A percentile compares a stretch with the other conserved stretches of the same genome.
These are phyloP conservation scores for Chydorus sphaericus DNA, from an alignment of 2,888 invertebrate genomes.

Conservation along the genomic window DNA sequence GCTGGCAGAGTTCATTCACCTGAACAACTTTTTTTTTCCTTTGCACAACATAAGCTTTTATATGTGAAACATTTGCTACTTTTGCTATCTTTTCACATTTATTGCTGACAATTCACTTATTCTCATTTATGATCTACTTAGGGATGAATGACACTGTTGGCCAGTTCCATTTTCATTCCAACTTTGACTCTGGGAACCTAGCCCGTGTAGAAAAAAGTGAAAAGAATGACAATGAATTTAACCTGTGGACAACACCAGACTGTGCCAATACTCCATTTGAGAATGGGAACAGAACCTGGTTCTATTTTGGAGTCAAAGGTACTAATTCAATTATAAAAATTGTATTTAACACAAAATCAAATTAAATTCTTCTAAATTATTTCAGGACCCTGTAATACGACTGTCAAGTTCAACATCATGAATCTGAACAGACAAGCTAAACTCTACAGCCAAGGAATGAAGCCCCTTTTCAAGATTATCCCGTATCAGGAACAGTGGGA, in stretches of 20 bases:
- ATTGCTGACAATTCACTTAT: too few species aligned
- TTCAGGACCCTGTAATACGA: slow-evolving; percentile 24
- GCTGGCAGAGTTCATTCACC: too few species aligned
- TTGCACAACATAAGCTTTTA: too few species aligned
- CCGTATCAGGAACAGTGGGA: slow-evolving; percentile 73
- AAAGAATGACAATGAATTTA: slow-evolving; percentile 60
- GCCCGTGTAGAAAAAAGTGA: slow-evolving; percentile 50
- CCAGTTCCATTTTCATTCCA: slow-evolving; percentile 65
- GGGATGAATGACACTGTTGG: slow-evolving; percentile 27
- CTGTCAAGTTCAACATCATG: slow-evolving; percentile 65
- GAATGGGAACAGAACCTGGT: slow-evolving; percentile 84
- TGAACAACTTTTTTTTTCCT: too few species aligned
- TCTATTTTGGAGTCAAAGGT: slow-evolving; percentile 68
- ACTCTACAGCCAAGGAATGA: slow-evolving; percentile 80
- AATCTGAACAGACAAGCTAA: slow-evolving; percentile 80
- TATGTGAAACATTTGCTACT: too few species aligned
- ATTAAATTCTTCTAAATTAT: not conserved
- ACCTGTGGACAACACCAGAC: slow-evolving; percentile 80
- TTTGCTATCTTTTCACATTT: too few species aligned
- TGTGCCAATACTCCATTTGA: slow-evolving; percentile 74
- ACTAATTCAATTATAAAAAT: slow-evolving; percentile 19
- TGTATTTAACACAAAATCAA: not conserved
- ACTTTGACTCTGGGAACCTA: slow-evolving; percentile 82
- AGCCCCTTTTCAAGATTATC: slow-evolving; percentile 57
- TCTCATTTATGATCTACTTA: too few species aligned